Conservation (phyloP, 1,140 invertebrate genomes). For the Episyrphus balteatus region DNA sequence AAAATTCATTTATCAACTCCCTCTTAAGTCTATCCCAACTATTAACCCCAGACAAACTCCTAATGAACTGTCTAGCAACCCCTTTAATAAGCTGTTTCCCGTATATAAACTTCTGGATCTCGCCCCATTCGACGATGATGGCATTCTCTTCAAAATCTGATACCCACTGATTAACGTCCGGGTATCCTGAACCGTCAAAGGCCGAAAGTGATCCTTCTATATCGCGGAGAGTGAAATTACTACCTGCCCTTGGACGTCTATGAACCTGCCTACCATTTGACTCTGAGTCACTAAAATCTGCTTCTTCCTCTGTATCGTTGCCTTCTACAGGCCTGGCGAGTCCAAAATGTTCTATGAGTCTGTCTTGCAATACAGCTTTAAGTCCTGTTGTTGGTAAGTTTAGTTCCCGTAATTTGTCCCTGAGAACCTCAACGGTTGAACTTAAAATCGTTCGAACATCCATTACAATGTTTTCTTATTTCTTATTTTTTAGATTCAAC, state of each 20-base stretch:
- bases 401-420: too few relatives aligned
- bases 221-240: neutral
- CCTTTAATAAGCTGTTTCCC: neutral
- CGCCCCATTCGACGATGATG: neutral
- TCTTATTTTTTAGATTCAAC: too few relatives aligned
- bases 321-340: neutral
- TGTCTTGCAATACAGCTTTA: neutral
- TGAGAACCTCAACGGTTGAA: too few relatives aligned
- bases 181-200: neutral
- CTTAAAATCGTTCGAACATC: too few relatives aligned
- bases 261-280: neutral
- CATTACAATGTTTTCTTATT: too few relatives aligned
- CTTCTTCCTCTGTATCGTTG: neutral
- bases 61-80: neutral
- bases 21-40: neutral
- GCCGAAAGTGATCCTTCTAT: neutral
- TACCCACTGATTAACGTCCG: neutral
- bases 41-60: neutral
- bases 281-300: neutral
- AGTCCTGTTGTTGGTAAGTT: neutral
- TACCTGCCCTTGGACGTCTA: too few relatives aligned
- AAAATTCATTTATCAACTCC: neutral
- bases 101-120: neutral
- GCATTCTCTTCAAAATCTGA: neutral
- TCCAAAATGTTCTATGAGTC: neutral